Percentiles rank a stretch among this genome's conserved stretches.
Conservation (phyloP, 2,888 invertebrate genomes). For the Calameuta idolon region DNA sequence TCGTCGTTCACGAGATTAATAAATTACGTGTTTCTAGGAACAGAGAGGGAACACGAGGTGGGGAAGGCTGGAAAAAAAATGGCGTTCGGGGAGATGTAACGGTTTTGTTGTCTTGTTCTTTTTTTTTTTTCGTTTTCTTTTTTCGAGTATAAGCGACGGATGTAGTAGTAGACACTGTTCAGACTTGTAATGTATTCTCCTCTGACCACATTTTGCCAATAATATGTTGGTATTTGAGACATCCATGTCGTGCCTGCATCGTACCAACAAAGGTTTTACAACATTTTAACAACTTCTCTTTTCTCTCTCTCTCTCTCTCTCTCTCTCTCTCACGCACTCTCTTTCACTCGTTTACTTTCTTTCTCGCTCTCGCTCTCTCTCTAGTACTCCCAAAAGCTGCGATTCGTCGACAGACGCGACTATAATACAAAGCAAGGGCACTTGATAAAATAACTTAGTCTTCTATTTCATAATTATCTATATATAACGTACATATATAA, state of each 20-base stretch:
- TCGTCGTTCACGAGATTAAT: slow-evolving; percentile 5
- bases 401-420: slow-evolving; percentile 63
- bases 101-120: not conserved
- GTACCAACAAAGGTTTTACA: slow-evolving; percentile 56
- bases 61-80: slow-evolving; percentile 39
- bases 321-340: slow-evolving; percentile 14
- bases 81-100: not conserved
- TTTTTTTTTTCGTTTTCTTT: no score
- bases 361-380: slow-evolving; percentile 25
- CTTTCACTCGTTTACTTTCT: slow-evolving; percentile 26
- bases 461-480: slow-evolving; percentile 68
- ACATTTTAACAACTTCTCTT: slow-evolving; percentile 40
- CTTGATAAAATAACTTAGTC: slow-evolving; percentile 74
- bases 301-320: slow-evolving; percentile 15
- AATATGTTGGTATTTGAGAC: slow-evolving; percentile 31
- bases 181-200: slow-evolving; percentile 66
- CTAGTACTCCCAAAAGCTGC: slow-evolving; percentile 58
- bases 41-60: slow-evolving; percentile 29
- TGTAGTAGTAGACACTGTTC: slow-evolving; percentile 62
- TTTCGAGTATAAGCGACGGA: slow-evolving; percentile 51
- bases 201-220: slow-evolving; percentile 50
- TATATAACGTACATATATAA: slow-evolving; percentile 66
- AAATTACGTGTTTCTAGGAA: slow-evolving; percentile 30
- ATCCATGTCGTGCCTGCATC: slow-evolving; percentile 55
- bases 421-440: slow-evolving; percentile 75